Percentiles rank a stretch among this genome's conserved stretches.
Evolutionary conservation across 2,113 vertebrate genomes (phyloP).

Genomic region (Callopanchax toddi): DNA sequence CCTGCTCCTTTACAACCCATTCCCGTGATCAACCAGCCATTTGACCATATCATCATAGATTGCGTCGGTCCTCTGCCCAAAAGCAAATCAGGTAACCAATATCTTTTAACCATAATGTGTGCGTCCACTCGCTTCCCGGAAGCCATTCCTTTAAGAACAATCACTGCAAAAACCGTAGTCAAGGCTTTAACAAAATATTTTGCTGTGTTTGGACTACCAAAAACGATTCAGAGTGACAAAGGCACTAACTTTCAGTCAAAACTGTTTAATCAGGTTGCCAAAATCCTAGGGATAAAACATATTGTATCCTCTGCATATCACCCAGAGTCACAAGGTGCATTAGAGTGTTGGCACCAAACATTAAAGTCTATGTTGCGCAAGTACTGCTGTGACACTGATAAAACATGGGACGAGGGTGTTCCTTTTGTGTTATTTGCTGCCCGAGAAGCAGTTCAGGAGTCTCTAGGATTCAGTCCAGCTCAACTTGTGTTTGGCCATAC

Average conservation of each 20-base stretch:
- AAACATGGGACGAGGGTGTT: not conserved
- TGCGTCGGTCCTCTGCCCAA: conserved; percentile 3
- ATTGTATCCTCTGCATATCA: not conserved
- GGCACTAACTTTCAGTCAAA: conserved; percentile 15
- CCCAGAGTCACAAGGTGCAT: not conserved
- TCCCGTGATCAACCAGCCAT: not conserved
- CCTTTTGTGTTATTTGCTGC: not conserved
- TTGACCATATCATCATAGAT: conserved; percentile 13
- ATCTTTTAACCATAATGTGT: conserved; percentile 15
- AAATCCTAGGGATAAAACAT: not conserved
- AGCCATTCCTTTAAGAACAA: not conserved
- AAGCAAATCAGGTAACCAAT: conserved; percentile 18
- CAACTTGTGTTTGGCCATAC: not conserved
- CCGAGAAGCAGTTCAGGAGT: not conserved
- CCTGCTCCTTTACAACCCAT: conserved; percentile 15
- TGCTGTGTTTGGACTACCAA: conserved; percentile 1
- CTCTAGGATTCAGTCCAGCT: not conserved
- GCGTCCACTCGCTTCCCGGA: conserved; percentile 22
- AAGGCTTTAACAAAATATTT: conserved; percentile 26
- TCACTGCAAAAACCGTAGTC: not conserved
- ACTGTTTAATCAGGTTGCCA: not conserved
- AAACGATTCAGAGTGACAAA: conserved; percentile 10
- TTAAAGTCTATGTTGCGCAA: not conserved
- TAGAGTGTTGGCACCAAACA: not conserved
- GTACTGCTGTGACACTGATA: not conserved